These are phyloP conservation scores for Aurelia coerulea DNA, from an alignment of 30 jellyfish, hydroid and myxozoan genomes.

Conservation along the genomic window DNA sequence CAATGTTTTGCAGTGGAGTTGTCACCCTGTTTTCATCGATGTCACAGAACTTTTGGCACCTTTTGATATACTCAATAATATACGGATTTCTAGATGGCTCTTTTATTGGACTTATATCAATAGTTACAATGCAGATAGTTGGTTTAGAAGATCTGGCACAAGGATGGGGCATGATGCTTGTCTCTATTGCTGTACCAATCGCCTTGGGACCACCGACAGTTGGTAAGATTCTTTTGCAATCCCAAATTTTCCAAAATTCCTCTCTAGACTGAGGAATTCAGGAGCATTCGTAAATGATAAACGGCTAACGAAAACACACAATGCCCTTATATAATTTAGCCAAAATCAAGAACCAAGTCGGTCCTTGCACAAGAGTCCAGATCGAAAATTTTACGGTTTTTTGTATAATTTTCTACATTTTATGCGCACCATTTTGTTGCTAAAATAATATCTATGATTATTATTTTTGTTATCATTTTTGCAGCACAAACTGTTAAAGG, in stretches of 20 bases:
- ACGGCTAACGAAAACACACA: too few relatives aligned
- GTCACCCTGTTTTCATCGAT: conserved; percentile 64
- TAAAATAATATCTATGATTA: too few relatives aligned
- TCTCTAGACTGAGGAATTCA: not conserved
- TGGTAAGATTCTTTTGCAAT: conserved; percentile 57
- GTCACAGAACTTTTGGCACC: conserved; percentile 76
- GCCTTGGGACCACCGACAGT: conserved; percentile 96
- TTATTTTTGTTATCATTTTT: too few relatives aligned
- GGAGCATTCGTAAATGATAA: not conserved
- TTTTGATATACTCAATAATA: conserved; percentile 68
- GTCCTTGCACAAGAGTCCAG: too few relatives aligned
- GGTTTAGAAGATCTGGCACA: conserved; percentile 83
- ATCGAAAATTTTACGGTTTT: too few relatives aligned
- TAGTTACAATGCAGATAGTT: conserved; percentile 87
- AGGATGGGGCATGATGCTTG: conserved; percentile 91
- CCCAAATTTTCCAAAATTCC: not conserved
- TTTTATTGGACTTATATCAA: conserved; percentile 86
- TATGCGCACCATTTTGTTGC: too few relatives aligned
- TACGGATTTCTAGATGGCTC: conserved; percentile 97
- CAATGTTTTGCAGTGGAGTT: conserved; percentile 85
- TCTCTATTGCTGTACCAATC: conserved; percentile 81
- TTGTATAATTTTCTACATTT: too few relatives aligned
- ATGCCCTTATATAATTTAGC: too few relatives aligned
- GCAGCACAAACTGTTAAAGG: too few relatives aligned
- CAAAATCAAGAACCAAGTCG: too few relatives aligned